A percentile compares a stretch with the other conserved stretches of the same genome.
Evolutionary conservation across 2,888 invertebrate genomes (phyloP).

Genomic region (Lydus trimaculatus): DNA sequence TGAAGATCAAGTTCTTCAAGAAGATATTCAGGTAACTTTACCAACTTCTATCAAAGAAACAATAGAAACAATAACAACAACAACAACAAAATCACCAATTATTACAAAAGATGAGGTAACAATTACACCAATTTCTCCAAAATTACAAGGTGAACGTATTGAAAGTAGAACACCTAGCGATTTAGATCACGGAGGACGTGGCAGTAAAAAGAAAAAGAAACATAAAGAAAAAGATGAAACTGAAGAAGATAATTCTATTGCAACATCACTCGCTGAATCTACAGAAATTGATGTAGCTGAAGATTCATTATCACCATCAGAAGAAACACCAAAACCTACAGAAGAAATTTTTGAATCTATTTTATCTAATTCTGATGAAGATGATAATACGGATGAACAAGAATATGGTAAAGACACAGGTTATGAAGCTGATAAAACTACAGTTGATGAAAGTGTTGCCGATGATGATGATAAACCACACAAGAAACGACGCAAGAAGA

Average conservation of each 20-base stretch:
- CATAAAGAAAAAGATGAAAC: slow-evolving; percentile 60
- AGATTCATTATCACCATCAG: slow-evolving; percentile 59
- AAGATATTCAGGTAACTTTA: slow-evolving; percentile 53
- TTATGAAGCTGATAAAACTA: slow-evolving; percentile 76
- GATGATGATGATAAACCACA: slow-evolving; percentile 58
- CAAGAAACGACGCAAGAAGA: slow-evolving; percentile 59
- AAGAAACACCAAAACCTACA: slow-evolving; percentile 64
- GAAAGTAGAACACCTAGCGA: slow-evolving; percentile 56
- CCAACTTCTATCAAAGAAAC: slow-evolving; percentile 41
- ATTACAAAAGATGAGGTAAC: neutral
- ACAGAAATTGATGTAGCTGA: slow-evolving; percentile 63
- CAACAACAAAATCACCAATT: neutral
- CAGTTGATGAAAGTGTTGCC: slow-evolving; percentile 66
- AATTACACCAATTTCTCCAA: slow-evolving; percentile 47
- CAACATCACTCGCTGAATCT: slow-evolving; percentile 65
- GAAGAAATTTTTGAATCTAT: slow-evolving; percentile 58
- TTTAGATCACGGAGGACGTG: slow-evolving; percentile 63
- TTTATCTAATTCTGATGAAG: slow-evolving; percentile 53
- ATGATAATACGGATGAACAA: slow-evolving; percentile 47
- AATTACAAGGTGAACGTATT: slow-evolving; percentile 53
- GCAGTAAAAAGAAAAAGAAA: slow-evolving; percentile 72
- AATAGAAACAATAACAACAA: slow-evolving; percentile 20
- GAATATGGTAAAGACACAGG: slow-evolving; percentile 67
- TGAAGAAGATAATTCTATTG: slow-evolving; percentile 52
- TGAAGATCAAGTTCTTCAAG: slow-evolving; percentile 51